These are phyloP conservation scores for Epicampocera succincta DNA, from an alignment of 2,888 invertebrate species.

Conservation along the genomic window DNA sequence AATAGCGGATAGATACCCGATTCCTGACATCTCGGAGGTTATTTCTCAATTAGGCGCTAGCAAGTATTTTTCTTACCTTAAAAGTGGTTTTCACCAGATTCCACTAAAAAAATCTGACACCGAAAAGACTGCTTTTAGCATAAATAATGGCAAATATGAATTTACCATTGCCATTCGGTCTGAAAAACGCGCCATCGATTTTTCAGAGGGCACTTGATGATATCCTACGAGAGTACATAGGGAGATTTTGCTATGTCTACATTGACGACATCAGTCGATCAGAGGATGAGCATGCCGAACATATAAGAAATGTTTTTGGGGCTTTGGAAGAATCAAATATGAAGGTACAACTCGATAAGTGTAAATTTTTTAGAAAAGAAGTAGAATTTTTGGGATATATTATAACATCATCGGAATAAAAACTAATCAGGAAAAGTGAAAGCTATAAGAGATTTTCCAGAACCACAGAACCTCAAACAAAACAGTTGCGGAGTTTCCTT, in stretches of 20 bases:
- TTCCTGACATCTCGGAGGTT: constrained; percentile 19
- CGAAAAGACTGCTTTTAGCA: constrained; percentile 12
- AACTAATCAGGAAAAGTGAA: too few relatives aligned
- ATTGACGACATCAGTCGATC: constrained; percentile 34
- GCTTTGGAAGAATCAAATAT: neutral
- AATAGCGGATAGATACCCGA: constrained; percentile 7
- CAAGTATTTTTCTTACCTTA: too few relatives aligned
- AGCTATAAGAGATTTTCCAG: too few relatives aligned
- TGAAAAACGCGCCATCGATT: constrained; percentile 13
- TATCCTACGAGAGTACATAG: constrained; percentile 21
- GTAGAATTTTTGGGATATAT: neutral
- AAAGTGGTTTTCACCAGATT: too few relatives aligned
- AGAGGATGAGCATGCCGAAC: neutral
- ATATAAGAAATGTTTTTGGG: neutral
- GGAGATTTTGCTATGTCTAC: constrained; percentile 20
- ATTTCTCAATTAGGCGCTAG: constrained; percentile 4
- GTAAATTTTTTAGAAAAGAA: neutral
- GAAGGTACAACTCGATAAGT: neutral
- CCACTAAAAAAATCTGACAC: neutral
- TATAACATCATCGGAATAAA: too few relatives aligned
- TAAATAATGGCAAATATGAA: constrained; percentile 33
- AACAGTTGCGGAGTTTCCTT: too few relatives aligned
- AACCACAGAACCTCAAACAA: too few relatives aligned
- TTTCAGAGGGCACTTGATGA: constrained; percentile 14
- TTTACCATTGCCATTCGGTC: neutral